These are phyloP conservation scores for Drosophila demipolita DNA, from an alignment of 2,888 invertebrate species.

Conservation along the genomic window DNA sequence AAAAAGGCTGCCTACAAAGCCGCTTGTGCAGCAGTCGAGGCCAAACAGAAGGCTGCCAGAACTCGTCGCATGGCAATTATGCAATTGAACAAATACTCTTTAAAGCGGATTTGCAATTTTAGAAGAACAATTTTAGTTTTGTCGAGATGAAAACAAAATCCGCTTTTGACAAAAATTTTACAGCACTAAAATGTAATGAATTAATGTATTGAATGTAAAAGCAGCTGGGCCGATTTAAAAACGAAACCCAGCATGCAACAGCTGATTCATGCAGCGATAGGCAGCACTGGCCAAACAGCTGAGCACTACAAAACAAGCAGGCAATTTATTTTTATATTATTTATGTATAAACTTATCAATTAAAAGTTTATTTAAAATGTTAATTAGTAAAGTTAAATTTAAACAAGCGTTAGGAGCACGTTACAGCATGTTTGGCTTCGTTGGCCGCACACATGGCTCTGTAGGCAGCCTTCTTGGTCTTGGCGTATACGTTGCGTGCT, in stretches of 20 bases:
- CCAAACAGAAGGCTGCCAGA: constrained; percentile 86
- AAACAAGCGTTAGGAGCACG: too few species aligned
- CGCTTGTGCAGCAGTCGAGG: constrained; percentile 89
- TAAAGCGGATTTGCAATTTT: not conserved
- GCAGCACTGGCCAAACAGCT: too few species aligned
- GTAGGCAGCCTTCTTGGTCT: constrained; percentile 89
- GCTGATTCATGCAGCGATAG: too few species aligned
- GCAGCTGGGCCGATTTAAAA: not conserved
- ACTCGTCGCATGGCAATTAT: too few species aligned
- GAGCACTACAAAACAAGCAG: constrained; percentile 24
- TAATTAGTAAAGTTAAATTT: too few species aligned
- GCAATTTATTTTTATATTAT: constrained; percentile 36
- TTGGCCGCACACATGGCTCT: constrained; percentile 89
- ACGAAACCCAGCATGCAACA: constrained; percentile 16
- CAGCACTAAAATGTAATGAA: not conserved
- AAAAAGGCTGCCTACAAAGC: constrained; percentile 90
- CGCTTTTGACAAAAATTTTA: not conserved
- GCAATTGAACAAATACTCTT: not conserved
- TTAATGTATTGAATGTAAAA: not conserved
- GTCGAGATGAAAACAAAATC: not conserved
- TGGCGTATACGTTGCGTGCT: constrained; percentile 87
- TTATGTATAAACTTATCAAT: not conserved
- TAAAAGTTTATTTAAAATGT: too few species aligned
- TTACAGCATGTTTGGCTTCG: constrained; percentile 87
- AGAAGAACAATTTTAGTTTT: not conserved